These are phyloP conservation scores for Odontocerum albicorne DNA, from an alignment of 2,888 invertebrate species.

Conservation along the genomic window DNA sequence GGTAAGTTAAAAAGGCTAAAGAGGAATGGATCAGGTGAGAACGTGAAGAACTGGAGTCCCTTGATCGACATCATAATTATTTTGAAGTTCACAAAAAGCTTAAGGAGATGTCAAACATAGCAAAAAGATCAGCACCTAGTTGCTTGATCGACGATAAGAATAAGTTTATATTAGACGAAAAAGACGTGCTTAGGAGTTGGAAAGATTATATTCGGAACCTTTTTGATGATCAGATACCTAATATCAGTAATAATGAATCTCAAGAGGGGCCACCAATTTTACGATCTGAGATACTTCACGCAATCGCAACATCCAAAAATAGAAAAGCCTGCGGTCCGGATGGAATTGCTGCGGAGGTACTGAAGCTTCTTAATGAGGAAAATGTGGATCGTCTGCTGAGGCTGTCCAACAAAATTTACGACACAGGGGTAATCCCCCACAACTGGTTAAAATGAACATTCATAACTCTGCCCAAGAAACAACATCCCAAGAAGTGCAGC, in stretches of 20 bases:
- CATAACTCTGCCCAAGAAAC: too few relatives aligned
- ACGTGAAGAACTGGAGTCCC: neutral
- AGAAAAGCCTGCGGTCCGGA: slow-evolving; percentile 8
- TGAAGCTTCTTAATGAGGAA: too few relatives aligned
- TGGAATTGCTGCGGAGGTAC: slow-evolving; percentile 1
- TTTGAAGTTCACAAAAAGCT: neutral
- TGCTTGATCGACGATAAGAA: neutral
- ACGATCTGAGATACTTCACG: slow-evolving; percentile 4
- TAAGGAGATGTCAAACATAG: neutral
- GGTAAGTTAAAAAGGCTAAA: slow-evolving; percentile 3
- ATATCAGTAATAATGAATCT: neutral
- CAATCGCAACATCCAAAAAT: neutral
- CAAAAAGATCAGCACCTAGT: neutral
- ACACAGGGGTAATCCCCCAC: too few relatives aligned
- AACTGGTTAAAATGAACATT: too few relatives aligned
- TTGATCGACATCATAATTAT: neutral
- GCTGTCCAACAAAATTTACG: too few relatives aligned
- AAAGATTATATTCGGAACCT: slow-evolving; percentile 1
- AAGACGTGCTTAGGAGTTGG: neutral
- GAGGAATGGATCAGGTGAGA: slow-evolving; percentile 1
- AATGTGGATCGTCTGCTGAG: too few relatives aligned
- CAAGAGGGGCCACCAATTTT: slow-evolving; percentile 6
- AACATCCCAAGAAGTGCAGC: too few relatives aligned
- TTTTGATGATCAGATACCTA: neutral
- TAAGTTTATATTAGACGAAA: neutral